These are phyloP conservation scores for Stenopsyche tienmushanensis DNA, from an alignment of 1,140 invertebrate species.

Conservation along the genomic window DNA sequence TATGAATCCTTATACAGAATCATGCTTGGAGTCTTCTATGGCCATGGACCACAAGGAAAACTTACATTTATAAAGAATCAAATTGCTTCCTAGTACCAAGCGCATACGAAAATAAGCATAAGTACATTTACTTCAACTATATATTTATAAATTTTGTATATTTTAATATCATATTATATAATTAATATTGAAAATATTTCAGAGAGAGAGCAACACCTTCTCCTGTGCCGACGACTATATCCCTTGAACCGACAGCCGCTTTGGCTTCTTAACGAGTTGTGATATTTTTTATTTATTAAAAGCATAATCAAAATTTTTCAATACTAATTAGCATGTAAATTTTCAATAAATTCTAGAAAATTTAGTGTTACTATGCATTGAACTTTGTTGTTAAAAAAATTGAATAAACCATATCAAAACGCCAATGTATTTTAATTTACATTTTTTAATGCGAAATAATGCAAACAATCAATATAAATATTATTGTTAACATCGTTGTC, in stretches of 20 bases:
- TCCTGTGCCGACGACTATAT: conserved; percentile 1
- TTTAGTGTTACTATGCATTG: no score
- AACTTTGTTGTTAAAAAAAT: no score
- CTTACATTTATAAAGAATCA: conserved; percentile 47
- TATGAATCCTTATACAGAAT: conserved; percentile 40
- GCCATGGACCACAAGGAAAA: conserved; percentile 48
- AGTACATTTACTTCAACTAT: conserved; percentile 37
- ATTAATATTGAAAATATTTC: neutral
- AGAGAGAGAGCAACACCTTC: conserved; percentile 11
- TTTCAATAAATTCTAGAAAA: no score
- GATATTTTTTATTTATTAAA: no score
- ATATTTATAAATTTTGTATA: neutral
- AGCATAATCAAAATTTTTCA: no score
- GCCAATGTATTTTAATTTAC: no score
- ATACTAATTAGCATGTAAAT: no score
- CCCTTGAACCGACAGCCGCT: neutral
- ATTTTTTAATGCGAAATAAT: no score
- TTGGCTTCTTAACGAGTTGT: no score
- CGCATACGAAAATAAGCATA: conserved; percentile 46
- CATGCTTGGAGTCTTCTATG: conserved; percentile 47
- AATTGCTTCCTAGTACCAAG: conserved; percentile 51
- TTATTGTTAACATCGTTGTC: no score
- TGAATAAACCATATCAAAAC: no score
- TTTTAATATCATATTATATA: conserved; percentile 4
- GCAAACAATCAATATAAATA: no score